A percentile compares a stretch with the other conserved stretches of the same genome.
These are phyloP conservation scores for Sesamia inferens DNA, from an alignment of 2,888 invertebrate species.

Conservation along the genomic window DNA sequence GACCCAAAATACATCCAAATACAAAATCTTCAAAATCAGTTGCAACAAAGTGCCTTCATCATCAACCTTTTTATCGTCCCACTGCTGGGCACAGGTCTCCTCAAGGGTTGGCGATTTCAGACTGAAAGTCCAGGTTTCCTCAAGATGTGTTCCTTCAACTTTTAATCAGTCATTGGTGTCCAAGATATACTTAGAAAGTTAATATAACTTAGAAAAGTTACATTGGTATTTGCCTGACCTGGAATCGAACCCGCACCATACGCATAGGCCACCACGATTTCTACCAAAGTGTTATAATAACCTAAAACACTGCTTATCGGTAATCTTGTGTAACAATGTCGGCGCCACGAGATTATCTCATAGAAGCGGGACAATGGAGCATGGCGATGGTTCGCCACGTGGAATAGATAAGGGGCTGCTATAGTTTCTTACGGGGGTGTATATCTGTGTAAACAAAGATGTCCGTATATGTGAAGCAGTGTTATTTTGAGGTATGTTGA, in stretches of 20 bases:
- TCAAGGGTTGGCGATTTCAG: no score
- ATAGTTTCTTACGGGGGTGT: slow-evolving; percentile 18
- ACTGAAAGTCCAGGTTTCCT: no score
- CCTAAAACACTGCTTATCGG: slow-evolving; percentile 52
- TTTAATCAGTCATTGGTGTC: no score
- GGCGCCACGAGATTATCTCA: slow-evolving; percentile 48
- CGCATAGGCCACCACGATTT: no score
- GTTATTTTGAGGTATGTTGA: background rate
- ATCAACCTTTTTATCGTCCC: no score
- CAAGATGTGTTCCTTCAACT: no score
- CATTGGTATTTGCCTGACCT: no score
- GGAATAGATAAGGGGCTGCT: slow-evolving; percentile 49
- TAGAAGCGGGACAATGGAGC: slow-evolving; percentile 31
- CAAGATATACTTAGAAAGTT: no score
- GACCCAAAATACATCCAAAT: slow-evolving; percentile 9
- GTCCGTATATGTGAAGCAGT: background rate
- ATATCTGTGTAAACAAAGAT: slow-evolving; percentile 1
- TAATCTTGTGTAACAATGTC: slow-evolving; percentile 57
- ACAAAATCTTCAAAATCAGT: slow-evolving; percentile 11
- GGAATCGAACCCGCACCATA: no score
- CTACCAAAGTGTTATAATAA: slow-evolving; percentile 24
- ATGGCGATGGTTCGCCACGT: slow-evolving; percentile 37
- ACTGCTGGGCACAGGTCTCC: no score
- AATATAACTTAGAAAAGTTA: no score
- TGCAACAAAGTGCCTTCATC: background rate